phyloP scores from a whole-genome alignment of 1,140 invertebrate genomes.

The Adoxophyes honmai region DNA sequence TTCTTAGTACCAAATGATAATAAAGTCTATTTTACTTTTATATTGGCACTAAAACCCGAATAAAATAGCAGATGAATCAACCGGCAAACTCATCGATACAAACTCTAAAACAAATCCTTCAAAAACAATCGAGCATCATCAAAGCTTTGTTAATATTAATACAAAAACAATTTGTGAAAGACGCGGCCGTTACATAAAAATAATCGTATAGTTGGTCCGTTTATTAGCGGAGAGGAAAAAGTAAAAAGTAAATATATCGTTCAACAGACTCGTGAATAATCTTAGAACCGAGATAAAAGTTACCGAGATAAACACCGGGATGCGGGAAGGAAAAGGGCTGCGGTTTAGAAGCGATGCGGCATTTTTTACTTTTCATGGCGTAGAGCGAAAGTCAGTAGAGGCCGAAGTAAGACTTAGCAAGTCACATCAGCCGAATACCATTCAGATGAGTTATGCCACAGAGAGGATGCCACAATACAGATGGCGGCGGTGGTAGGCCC shows the following conservation, averaged over 20 bases:
- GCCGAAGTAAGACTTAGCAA: too few relatives aligned
- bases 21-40: too few relatives aligned
- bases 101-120: background rate
- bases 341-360: conserved; percentile 27
- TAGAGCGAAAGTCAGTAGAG: too few relatives aligned
- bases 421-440: too few relatives aligned
- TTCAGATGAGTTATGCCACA: too few relatives aligned
- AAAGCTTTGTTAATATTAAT: background rate
- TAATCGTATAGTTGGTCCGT: background rate
- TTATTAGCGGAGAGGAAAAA: conserved; percentile 46
- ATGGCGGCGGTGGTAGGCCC: too few relatives aligned
- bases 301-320: conserved; percentile 46
- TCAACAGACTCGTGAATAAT: conserved; percentile 66
- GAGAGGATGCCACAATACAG: too few relatives aligned
- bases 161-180: background rate
- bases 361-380: too few relatives aligned
- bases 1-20: too few relatives aligned
- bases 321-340: conserved; percentile 28
- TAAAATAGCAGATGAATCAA: conserved; percentile 1
- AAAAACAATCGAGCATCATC: background rate
- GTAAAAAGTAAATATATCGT: conserved; percentile 67
- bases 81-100: background rate
- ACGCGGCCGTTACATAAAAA: background rate
- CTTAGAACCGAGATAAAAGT: conserved; percentile 55
- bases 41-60: background rate